Conservation (phyloP, 2,113 vertebrate species). For the Rhynchomys soricoides region DNA sequence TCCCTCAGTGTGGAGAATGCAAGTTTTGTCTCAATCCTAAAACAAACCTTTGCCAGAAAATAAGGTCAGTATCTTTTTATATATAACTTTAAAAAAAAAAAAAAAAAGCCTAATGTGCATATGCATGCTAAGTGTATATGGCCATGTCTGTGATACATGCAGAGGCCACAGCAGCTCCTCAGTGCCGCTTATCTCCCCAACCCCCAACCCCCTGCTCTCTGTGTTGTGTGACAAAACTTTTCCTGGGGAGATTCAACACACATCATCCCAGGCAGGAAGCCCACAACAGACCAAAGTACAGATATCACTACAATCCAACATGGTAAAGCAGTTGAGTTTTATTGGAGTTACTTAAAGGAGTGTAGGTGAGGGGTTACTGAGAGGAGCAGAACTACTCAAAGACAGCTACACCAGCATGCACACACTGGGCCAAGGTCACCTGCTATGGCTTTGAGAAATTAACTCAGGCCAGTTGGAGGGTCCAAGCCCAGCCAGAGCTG, state of each 20-base stretch:
- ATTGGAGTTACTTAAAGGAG: background rate
- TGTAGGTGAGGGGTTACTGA: background rate
- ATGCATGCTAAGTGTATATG: background rate
- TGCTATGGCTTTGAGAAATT: background rate
- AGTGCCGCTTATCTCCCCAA: background rate
- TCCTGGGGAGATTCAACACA: background rate
- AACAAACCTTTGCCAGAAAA: slow-evolving; percentile 91
- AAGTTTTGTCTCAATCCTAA: slow-evolving; percentile 91
- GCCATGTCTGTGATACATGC: background rate
- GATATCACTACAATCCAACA: background rate
- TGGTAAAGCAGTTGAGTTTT: background rate
- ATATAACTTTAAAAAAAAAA: background rate
- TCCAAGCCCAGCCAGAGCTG: background rate
- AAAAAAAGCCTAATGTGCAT: background rate
- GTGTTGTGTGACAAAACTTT: background rate
- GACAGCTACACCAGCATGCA: background rate
- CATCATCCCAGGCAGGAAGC: background rate
- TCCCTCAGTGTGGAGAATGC: slow-evolving; percentile 91
- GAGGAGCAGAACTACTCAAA: background rate
- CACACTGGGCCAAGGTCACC: background rate
- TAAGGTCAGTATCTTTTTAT: slow-evolving; percentile 84
- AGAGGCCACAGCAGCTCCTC: background rate
- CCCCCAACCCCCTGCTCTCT: too few relatives aligned
- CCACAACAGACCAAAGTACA: background rate
- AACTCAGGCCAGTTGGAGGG: background rate